Evolutionary conservation across 1,140 invertebrate species (phyloP), one percentile per base, ranked within the genome.

Genomic region (Pachypeltis micranthus): DNA sequence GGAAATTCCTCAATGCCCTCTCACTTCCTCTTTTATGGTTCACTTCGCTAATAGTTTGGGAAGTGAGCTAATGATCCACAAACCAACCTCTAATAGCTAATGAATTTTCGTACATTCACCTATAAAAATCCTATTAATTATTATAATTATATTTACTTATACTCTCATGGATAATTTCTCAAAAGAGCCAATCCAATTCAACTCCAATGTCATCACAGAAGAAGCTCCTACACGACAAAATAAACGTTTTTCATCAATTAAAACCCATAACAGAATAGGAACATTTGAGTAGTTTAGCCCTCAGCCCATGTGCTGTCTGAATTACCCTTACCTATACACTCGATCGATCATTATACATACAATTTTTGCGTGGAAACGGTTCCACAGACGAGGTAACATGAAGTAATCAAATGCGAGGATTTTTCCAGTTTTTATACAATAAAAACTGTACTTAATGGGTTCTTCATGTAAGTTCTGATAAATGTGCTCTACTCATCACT

Each of bases 221-320:
- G 19, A 44, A 60, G 62, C 62, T 61, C 24, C 63, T 57, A 57
- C 51, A 29, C 51, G 44, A 25, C 55, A 63, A n/a, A 59, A 64
- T 26, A 60, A 60, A 59, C 51, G 56, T 34, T 44, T 56, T 61
- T 21, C 27, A 26, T 57, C 23, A 12, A 3, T 57, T 57, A 12
- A 27, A 7, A 57, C 2, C 28, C 4, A 55, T 59, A 57, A 65
- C 24, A 65, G 62, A 62, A 65, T 65, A 65, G 64, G 64, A 65
- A 65, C 64, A 62, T 65, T n/a, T 55, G 54, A 55, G 28, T 28
- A 44, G 44, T 51, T 21, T 44, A 31, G 47, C 23, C 34, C 57
- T n/a, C 57, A 28, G n/a, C 19, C 31, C 21, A 4, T 55, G 4
- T 21, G 47, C 47, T 62, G 61, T 21, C 61, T 62, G 61, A 61